Evolutionary conservation across 64 coral and sea anemone genomes (phyloP), one percentile per base, ranked within the genome.

Genomic region (Trachythela sp.): DNA sequence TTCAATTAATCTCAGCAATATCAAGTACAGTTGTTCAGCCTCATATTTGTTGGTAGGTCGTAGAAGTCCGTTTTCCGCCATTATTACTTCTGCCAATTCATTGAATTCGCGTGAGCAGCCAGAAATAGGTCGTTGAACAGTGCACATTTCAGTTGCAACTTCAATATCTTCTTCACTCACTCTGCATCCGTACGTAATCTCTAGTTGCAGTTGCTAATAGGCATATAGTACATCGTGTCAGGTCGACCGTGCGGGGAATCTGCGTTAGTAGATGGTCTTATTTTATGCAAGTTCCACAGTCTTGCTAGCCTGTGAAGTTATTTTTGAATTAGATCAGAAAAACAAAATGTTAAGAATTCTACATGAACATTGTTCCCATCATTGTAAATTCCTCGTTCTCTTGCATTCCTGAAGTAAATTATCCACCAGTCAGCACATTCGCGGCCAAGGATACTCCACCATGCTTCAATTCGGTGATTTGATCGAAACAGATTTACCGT

Each of bases 371-470:
- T 20, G 56, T 64, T 26, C 15, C 6, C 18, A 27, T 64, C 4
- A 27, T 18, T 34, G 34, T 36, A 80, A 13, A 37, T 10, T n/a
- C 86, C 91, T 13, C 41, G 54, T 70, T 88, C 77, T 48, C 54
- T 30, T 0, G 88, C 39, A 85, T 89, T 27, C 22, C 67, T 92
- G 50, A 92, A 89, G 35, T 72, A 85, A 13, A 83, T 33, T 45
- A 92, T 89, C 91, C 91, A 88, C 91, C 91, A 88, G 22, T 92
- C 59, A 27, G 87, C 43, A 70, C 87, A 84, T 9, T 15, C 7
- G 7, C 48, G 48, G 15, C 48, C 7, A 49, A 9, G 7, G 48
- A 64, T n/a, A 64, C 56, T 64, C 56, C 56, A 64, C 56, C 56
- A 64, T 64, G 56, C 24, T 64, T 64, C 56, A 64, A 64, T 64